Conservation (phyloP, 2,888 invertebrate species). For the Cosmia trapezina region DNA sequence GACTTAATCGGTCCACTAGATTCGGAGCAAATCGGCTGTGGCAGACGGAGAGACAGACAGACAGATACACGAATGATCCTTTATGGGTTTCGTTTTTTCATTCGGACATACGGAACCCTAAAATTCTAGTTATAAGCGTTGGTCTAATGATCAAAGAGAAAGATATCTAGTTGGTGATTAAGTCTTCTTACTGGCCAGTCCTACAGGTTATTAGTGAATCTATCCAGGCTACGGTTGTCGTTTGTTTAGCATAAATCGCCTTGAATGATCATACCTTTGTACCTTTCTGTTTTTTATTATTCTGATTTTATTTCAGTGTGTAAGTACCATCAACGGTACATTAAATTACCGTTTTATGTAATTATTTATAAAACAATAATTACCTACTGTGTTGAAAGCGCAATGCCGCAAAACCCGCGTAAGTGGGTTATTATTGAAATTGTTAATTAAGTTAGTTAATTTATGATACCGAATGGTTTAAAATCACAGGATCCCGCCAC, state of each 20-base stretch:
- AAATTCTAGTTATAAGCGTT: not conserved
- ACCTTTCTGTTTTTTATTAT: not conserved
- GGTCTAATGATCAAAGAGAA: not conserved
- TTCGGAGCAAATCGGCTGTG: too few species aligned
- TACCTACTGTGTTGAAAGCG: slow-evolving; percentile 32
- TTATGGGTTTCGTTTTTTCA: too few species aligned
- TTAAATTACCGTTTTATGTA: not conserved
- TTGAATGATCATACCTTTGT: not conserved
- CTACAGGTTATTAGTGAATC: not conserved
- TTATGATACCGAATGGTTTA: slow-evolving; percentile 25
- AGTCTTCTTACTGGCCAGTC: not conserved
- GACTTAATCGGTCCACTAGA: too few species aligned
- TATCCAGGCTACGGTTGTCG: not conserved
- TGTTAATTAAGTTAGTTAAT: slow-evolving; percentile 42
- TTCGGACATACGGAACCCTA: too few species aligned
- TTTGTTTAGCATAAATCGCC: not conserved
- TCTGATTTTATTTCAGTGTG: not conserved
- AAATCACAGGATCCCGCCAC: not conserved
- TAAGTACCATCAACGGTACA: too few species aligned
- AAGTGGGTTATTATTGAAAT: slow-evolving; percentile 47
- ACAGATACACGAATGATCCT: too few species aligned
- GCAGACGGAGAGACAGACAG: too few species aligned
- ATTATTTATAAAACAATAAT: slow-evolving; percentile 30
- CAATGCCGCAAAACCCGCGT: slow-evolving; percentile 28
- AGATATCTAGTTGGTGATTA: not conserved